Conservation (phyloP, 1,140 invertebrate species). For the Apis dorsata region DNA sequence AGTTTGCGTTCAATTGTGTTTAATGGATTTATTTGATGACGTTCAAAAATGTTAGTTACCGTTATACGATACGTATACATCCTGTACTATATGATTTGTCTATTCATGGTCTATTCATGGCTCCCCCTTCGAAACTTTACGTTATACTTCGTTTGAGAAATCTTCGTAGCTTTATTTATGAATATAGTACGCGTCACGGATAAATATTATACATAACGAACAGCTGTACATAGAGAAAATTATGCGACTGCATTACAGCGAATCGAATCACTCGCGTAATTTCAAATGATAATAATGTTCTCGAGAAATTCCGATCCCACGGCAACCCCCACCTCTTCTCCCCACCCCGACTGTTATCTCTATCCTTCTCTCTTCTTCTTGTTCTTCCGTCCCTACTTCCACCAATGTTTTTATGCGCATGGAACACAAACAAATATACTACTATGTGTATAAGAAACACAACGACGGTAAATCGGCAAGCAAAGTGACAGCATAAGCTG, state of each 20-base stretch:
- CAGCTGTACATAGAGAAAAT: slow-evolving; percentile 29
- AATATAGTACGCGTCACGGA: slow-evolving; percentile 5
- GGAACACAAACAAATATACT: too few relatives aligned
- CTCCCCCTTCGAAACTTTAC: not conserved
- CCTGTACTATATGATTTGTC: not conserved
- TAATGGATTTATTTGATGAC: too few relatives aligned
- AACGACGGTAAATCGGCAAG: slow-evolving; percentile 20
- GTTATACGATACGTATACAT: too few relatives aligned
- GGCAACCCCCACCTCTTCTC: slow-evolving; percentile 50
- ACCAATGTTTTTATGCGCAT: slow-evolving; percentile 4
- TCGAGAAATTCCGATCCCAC: slow-evolving; percentile 67
- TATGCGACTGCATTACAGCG: slow-evolving; percentile 55
- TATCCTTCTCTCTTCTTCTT: not conserved
- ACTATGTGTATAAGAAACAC: slow-evolving; percentile 7
- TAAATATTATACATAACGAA: slow-evolving; percentile 18
- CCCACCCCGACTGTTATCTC: slow-evolving; percentile 14
- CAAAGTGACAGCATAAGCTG: slow-evolving; percentile 35
- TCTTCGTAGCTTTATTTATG: slow-evolving; percentile 18
- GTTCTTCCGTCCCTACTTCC: not conserved
- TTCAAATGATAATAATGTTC: slow-evolving; percentile 67
- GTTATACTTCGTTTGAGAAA: not conserved
- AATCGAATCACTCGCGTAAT: slow-evolving; percentile 63
- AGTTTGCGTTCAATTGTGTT: too few relatives aligned
- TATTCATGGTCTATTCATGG: not conserved
- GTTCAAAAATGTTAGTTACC: too few relatives aligned